Base-by-base conservation (phyloP, 2,113 vertebrate species). In the Geococcyx californianus region DNA sequence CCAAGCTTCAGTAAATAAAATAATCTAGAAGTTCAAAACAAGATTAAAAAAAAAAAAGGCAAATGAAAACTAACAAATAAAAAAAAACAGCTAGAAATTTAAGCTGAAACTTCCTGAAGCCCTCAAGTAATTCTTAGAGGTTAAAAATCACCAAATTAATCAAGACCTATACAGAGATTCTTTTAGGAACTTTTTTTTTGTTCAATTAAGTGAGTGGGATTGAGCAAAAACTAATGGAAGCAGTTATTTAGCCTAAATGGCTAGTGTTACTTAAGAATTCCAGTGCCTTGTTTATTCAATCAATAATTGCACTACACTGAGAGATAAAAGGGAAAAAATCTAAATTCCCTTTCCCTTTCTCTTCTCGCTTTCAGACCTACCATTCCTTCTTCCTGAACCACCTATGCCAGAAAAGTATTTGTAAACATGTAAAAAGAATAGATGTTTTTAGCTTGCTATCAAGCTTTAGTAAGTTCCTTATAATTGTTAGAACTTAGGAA, bases 121-220 rank as follows among this genome's bases (percentile, higher is more conserved):
- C 6, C 5, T 15, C 7, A 81, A n/a, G 25, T 23, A 45, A 56
- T 24, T 72, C 38, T n/a, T 42, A 25, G 31, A 36, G 9, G 2
- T 3, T 13, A 33, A 67, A 70, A 40, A 8, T 16, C 19, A 63
- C 5, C 8, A 55, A 63, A 77, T 59, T 38, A 60, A 62, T 52
- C 2, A 11, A 69, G 20, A 49, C 12, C 2, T 1, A 1, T 26
- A 54, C 4, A 72, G 2, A 45, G 12, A 4, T 1, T 74, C 6
- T 19, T 66, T 55, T 26, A 69, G 7, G 14, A 78, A 83, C 5
- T 6, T 2, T 44, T 64, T 7, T 16, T 79, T 78, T 15, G 16
- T 56, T n/a, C 8, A 1, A 9, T 38, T 86, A 44, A 82, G 6
- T 42, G 10, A 86, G 9, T 24, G 4, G 25, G 15, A 60, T 51